Base-by-base conservation (phyloP, 2,113 vertebrate genomes). In the Rhinopithecus roxellana region DNA sequence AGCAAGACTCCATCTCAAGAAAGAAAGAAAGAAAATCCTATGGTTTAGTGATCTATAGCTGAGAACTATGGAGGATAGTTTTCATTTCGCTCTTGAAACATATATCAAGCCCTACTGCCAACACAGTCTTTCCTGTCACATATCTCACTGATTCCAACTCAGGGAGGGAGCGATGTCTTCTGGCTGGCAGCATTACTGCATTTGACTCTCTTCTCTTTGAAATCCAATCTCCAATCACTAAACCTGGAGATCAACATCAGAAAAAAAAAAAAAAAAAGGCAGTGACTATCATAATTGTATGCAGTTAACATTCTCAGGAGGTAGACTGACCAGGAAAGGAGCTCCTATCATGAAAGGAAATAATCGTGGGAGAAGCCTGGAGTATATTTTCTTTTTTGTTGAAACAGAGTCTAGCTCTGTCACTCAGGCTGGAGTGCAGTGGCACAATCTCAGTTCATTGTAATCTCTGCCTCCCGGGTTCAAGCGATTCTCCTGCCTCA, bases 111-210 rank as follows among this genome's bases (percentile, higher is more conserved):
- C 35, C 7, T 91, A 81, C 23, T 92, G 93, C 64, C 94, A 86
- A 95, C 86, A 97, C 57, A 85, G 95, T 97, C 97, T 97, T 98
- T 89, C 79, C 61, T 97, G 98, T 97, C 97, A 98, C 95, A 98
- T 97, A 98, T 97, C 98, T 97, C 97, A 97, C 95, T 98, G 84
- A 91, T 98, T 98, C 97, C 96, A 97, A 98, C 90, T 98, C 94
- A 98, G 25, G 78, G 89, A 78, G 95, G 79, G 94, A 98, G 40
- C 48, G 94, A 55, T 81, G 86, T 97, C 84, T 98, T 95, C 94
- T 98, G 98, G 96, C 94, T 98, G 98, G 97, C 77, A 98, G 96
- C 97, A 77, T 92, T 72, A 77, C 3, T 43, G 75, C 93, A 90
- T 97, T 88, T 69, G 89, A 52, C 86, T 83, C 92, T 95, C 97